These are phyloP conservation scores for Aphrophora alni DNA, from an alignment of 2,888 invertebrate species.

Conservation along the genomic window DNA sequence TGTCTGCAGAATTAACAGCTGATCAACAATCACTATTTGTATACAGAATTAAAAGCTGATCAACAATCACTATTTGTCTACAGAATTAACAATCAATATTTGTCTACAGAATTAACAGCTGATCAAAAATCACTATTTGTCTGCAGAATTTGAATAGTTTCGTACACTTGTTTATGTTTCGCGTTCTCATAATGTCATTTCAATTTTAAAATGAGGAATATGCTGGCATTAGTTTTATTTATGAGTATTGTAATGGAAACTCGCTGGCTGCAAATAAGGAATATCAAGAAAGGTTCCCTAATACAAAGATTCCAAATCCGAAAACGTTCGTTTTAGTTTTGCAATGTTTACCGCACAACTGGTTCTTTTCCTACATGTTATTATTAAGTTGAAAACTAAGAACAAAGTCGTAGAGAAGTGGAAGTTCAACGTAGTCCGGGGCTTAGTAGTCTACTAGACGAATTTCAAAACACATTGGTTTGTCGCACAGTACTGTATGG, in stretches of 20 bases:
- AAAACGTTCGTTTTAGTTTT: slow-evolving; percentile 13
- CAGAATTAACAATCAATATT: too few relatives aligned
- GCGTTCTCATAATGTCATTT: background rate
- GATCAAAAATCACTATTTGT: background rate
- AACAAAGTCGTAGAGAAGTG: background rate
- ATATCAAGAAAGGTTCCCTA: background rate
- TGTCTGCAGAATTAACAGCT: too few relatives aligned
- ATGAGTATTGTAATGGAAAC: background rate
- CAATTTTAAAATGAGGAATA: slow-evolving; percentile 9
- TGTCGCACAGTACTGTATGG: too few relatives aligned
- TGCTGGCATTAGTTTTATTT: slow-evolving; percentile 12
- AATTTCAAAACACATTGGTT: background rate
- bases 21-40: too few relatives aligned
- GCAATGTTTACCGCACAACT: background rate
- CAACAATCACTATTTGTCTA: too few relatives aligned
- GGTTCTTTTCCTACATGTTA: slow-evolving; percentile 1
- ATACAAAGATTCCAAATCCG: too few relatives aligned
- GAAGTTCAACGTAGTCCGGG: background rate
- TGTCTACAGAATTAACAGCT: background rate
- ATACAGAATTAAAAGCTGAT: too few relatives aligned
- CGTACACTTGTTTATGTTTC: background rate
- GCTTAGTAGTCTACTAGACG: slow-evolving; percentile 9
- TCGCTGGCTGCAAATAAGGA: background rate
- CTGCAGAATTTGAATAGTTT: background rate
- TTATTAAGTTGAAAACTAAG: background rate